These are phyloP conservation scores for Lota lota DNA, from an alignment of 2,113 vertebrate genomes.

Conservation along the genomic window DNA sequence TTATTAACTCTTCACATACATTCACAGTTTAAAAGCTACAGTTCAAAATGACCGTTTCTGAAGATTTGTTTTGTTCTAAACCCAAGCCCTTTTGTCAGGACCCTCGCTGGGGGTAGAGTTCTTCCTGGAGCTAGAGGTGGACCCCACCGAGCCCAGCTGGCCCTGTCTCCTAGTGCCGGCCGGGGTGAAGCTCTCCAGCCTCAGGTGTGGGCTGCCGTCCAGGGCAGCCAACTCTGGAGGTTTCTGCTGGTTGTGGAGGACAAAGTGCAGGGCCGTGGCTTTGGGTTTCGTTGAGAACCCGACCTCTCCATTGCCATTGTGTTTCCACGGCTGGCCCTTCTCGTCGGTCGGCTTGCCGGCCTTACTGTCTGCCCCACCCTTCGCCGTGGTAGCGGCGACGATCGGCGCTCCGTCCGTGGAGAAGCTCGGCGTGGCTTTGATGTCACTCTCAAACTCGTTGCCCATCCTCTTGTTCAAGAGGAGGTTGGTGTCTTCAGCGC, in stretches of 20 bases:
- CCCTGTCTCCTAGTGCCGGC: slow-evolving; percentile 23
- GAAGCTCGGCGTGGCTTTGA: too few species aligned
- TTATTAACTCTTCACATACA: not conserved
- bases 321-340: too few species aligned
- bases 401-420: too few species aligned
- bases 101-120: slow-evolving; percentile 51
- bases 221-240: too few species aligned
- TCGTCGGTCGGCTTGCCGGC: too few species aligned
- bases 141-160: slow-evolving; percentile 18
- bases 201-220: slow-evolving; percentile 5
- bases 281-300: rapidly evolving
- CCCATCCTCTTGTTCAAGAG: slow-evolving; percentile 1
- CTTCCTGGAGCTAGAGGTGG: slow-evolving; percentile 12
- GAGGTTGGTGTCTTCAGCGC: slow-evolving; percentile 15
- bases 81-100: slow-evolving; percentile 78
- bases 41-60: not conserved
- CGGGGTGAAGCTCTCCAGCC: not conserved
- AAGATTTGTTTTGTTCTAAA: slow-evolving; percentile 44
- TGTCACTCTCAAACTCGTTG: too few species aligned
- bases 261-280: slow-evolving; percentile 5
- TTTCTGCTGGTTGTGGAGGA: slow-evolving; percentile 15
- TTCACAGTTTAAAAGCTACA: not conserved
- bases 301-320: not conserved
- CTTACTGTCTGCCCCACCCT: too few species aligned
- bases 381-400: too few species aligned